These are phyloP conservation scores for Lasioglossum calceatum DNA, from an alignment of 2,888 invertebrate genomes.

Conservation along the genomic window DNA sequence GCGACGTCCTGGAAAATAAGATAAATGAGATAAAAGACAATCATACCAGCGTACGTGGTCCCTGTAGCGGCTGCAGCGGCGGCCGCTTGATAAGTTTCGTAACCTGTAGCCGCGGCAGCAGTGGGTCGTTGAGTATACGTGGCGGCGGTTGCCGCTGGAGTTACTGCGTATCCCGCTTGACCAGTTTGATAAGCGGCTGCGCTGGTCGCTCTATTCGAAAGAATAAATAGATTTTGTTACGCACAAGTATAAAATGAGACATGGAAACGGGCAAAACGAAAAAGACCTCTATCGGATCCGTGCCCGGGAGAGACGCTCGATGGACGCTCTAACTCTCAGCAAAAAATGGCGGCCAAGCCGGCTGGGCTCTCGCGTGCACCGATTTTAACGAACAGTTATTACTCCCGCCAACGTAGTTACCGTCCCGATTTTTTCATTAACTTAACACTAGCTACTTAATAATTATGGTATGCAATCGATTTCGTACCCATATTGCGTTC, in stretches of 20 bases:
- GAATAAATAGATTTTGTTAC: slow-evolving; percentile 40
- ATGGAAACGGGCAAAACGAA: slow-evolving; percentile 49
- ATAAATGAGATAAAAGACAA: neutral
- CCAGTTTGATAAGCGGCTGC: slow-evolving; percentile 93
- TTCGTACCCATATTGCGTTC: slow-evolving; percentile 95
- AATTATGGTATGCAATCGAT: slow-evolving; percentile 71
- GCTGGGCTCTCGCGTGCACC: slow-evolving; percentile 74
- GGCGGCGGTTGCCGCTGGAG: slow-evolving; percentile 92
- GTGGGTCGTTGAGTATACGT: slow-evolving; percentile 94
- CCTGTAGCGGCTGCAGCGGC: slow-evolving; percentile 93
- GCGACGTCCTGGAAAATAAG: neutral
- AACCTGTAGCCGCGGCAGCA: slow-evolving; percentile 90
- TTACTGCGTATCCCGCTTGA: slow-evolving; percentile 94
- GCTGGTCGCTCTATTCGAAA: slow-evolving; percentile 87
- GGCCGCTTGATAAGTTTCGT: slow-evolving; percentile 90
- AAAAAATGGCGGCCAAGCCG: slow-evolving; percentile 81
- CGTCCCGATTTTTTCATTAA: slow-evolving; percentile 55
- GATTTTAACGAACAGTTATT: slow-evolving; percentile 62
- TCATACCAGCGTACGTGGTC: slow-evolving; percentile 87
- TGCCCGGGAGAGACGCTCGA: slow-evolving; percentile 68
- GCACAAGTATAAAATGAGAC: slow-evolving; percentile 19
- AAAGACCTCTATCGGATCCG: slow-evolving; percentile 61
- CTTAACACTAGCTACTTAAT: slow-evolving; percentile 74
- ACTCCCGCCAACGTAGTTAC: slow-evolving; percentile 57
- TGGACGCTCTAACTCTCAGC: slow-evolving; percentile 72